Evolutionary conservation across 2,888 invertebrate genomes (phyloP).

Genomic region (Yponomeuta cagnagella): DNA sequence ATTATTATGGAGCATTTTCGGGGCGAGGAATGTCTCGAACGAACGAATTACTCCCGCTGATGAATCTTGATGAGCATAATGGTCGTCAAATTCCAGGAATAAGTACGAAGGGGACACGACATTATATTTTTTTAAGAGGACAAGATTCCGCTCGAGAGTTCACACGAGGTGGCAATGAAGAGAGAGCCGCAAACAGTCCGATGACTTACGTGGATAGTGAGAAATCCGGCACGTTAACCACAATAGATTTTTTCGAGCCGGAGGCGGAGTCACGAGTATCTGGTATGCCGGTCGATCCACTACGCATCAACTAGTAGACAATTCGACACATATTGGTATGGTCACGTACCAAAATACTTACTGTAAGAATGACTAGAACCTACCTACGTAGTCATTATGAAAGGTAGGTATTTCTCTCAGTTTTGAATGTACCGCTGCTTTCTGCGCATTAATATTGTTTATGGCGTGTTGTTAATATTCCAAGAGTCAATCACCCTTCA

Average conservation of each 20-base stretch:
- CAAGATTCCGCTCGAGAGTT: conserved; percentile 33
- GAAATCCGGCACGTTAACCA: conserved; percentile 68
- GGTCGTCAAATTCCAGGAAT: conserved; percentile 50
- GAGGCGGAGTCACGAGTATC: conserved; percentile 53
- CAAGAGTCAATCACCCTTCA: neutral
- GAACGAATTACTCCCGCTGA: conserved; percentile 36
- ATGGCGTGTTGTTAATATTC: neutral
- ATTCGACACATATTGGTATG: conserved; percentile 10
- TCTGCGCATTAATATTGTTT: neutral
- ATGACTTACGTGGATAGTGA: conserved; percentile 18
- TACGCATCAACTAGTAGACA: conserved; percentile 7
- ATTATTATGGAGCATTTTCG: conserved; percentile 2
- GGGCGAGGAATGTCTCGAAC: conserved; percentile 12
- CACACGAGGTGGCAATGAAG: conserved; percentile 40
- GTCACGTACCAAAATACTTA: conserved; percentile 3
- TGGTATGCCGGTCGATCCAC: conserved; percentile 13
- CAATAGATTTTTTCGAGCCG: conserved; percentile 69
- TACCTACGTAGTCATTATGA: neutral
- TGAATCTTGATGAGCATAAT: conserved; percentile 48
- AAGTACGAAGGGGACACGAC: conserved; percentile 33
- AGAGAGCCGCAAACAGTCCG: conserved; percentile 20
- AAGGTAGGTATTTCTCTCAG: neutral
- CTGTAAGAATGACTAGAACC: neutral
- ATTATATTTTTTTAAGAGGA: conserved; percentile 40
- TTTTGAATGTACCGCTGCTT: neutral